Evolutionary conservation across 2,888 invertebrate genomes (phyloP).

Genomic region (Schizaphis graminum): DNA sequence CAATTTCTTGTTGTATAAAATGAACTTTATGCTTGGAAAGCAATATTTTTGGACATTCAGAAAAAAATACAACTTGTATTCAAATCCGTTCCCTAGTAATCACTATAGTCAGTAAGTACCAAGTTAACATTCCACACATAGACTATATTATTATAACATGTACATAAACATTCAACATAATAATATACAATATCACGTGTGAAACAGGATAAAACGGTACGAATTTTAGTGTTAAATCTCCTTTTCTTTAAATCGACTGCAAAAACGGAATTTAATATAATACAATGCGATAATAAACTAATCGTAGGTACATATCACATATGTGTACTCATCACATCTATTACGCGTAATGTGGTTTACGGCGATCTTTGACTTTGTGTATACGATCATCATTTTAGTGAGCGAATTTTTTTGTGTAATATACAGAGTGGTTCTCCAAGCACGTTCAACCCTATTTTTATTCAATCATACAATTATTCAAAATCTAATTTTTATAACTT

Average conservation of each 20-base stretch:
- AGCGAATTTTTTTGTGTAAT: neutral
- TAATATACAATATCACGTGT: neutral
- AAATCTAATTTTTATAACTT: too few relatives aligned
- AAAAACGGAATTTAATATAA: neutral
- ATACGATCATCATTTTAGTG: neutral
- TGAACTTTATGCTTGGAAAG: too few relatives aligned
- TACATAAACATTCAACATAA: neutral
- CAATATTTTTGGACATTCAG: too few relatives aligned
- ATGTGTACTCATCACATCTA: neutral
- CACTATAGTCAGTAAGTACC: neutral
- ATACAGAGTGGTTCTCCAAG: too few relatives aligned
- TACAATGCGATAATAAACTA: neutral
- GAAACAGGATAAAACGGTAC: neutral
- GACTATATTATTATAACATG: neutral
- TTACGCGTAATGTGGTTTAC: neutral
- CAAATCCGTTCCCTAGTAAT: too few relatives aligned
- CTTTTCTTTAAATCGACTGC: neutral
- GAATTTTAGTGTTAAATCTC: neutral
- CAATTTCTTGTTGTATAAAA: too few relatives aligned
- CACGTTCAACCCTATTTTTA: too few relatives aligned
- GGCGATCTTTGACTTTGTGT: neutral
- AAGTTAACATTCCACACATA: neutral
- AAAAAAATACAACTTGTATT: too few relatives aligned
- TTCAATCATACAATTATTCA: too few relatives aligned
- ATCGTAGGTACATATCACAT: neutral